Conservation (phyloP, 2,113 vertebrate species). For the Dipodomys merriami region DNA sequence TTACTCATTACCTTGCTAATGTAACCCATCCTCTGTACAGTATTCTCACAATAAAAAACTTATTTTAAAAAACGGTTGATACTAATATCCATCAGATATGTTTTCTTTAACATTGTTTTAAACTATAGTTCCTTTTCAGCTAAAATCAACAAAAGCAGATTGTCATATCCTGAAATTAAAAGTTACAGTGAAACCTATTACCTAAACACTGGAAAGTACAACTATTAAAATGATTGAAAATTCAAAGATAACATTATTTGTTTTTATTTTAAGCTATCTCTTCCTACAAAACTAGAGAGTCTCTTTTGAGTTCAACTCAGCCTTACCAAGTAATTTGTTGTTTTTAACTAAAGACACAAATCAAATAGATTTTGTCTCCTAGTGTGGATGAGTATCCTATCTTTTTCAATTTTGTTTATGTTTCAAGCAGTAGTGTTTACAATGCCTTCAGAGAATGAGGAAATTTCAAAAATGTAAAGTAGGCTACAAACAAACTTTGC, state of each 20-base stretch:
- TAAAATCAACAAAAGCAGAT: not conserved
- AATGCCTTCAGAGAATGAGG: not conserved
- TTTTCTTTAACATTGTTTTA: not conserved
- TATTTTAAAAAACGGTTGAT: not conserved
- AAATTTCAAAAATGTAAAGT: slow-evolving; percentile 26
- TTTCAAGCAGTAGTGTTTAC: not conserved
- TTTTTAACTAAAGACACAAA: not conserved
- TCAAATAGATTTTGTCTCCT: not conserved
- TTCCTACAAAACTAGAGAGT: not conserved
- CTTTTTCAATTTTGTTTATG: not conserved
- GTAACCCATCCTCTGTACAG: too few species aligned
- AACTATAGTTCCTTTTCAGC: not conserved
- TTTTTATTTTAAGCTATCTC: not conserved
- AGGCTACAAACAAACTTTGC: not conserved
- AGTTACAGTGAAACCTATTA: not conserved
- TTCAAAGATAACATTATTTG: not conserved
- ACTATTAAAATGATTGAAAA: not conserved
- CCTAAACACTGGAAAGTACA: not conserved
- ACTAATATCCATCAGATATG: not conserved
- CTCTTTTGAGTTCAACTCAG: not conserved
- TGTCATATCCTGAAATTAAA: not conserved
- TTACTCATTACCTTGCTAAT: too few species aligned
- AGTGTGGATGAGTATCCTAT: not conserved
- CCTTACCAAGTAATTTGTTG: not conserved
- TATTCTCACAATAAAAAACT: too few species aligned